Base-by-base conservation (phyloP, 2,888 invertebrate species). In the Merodon equestris region DNA sequence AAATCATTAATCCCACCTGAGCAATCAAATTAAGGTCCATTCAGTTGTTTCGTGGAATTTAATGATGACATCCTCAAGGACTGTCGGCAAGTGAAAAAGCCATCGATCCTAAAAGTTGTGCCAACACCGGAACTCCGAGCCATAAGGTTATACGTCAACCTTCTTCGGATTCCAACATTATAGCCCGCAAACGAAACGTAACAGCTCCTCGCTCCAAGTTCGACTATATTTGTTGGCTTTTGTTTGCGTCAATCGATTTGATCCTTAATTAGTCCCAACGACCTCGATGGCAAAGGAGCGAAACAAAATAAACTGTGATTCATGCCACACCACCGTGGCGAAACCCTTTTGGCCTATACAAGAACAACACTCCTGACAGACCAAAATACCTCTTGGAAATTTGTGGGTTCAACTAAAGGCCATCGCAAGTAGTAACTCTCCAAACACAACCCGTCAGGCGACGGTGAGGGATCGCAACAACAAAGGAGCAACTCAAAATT, bases 1-100 rank as follows among this genome's bases (percentile, higher is more conserved):
- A 27, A 72, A 60, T 72, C 66, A 61, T 77, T 72, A 77, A 72
- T 77, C 67, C 72, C 76, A 77, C 66, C 72, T 72, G 76, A 67
- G 76, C 76, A 77, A 77, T 67, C 72, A 77, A 72, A 77, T 77
- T 77, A 72, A 72, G 76, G 66, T 45, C 57, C 36, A 38, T 54
- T 40, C 9, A 9, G 10, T 36, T 18, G 18, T 36, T 13, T 42
- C 12, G 40, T 19, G 15, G 9, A 45, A 13, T 70, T 53, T 51
- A 27, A 51, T 44, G 48, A 58, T 51, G 45, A 18, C 56, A 50
- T 48, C 17, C 14, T 19, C 1, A 13, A 10, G 27, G 36, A 42
- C 4, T 9, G 5, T 36, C 27, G 17, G 14, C 7, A 7, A 27
- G 27, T 2, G 3, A 27, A 7, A 27, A 27, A 27, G 7, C 44